Evolutionary conservation across 2,113 vertebrate genomes (phyloP), one percentile per base, ranked within the genome.

Genomic region (Pelecanus crispus): DNA sequence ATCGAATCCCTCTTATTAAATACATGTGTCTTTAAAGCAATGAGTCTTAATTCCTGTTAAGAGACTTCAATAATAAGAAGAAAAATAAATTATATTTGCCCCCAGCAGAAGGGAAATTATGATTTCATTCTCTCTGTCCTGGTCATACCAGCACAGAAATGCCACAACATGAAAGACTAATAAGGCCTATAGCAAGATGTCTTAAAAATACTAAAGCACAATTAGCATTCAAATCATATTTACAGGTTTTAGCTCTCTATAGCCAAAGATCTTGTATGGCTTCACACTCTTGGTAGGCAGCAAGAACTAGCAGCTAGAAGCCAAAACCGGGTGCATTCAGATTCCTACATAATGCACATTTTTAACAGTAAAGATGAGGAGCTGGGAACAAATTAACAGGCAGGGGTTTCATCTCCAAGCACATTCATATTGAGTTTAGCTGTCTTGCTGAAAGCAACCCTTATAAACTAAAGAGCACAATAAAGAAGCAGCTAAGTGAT

Each of bases 1-100:
- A 92, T 68, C 66, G 94, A 75, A 82, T 90, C 71, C 34, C 59
- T 68, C 7, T 89, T 94, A 96, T 95, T 95, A 96, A 92, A 95
- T 6, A 18, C 97, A 95, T 83, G 67, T 88, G 92, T 88, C 82
- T 82, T 95, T 90, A 83, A 78, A 85, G 81, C 34, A 90, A 29
- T 25, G 16, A 86, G 42, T 40, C 88, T 89, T 95, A 89, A 95
- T 88, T 96, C 88, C 40, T 86, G 78, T 74, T 91, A 94, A 81
- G 49, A 61, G 53, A 53, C 36, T 80, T 81, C 89, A 92, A 70
- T 28, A 91, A 92, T 70, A 92, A 67, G 0, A 92, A 82, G 10
- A 88, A 94, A 87, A 91, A 94, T 40, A 68, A 91, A 91, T 90
- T 36, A 55, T 49, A 89, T 73, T 81, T 0, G 0, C 65, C 62